phyloP scores from a whole-genome alignment of 2,797 vertebrate species.

The Syngnathus acus region DNA sequence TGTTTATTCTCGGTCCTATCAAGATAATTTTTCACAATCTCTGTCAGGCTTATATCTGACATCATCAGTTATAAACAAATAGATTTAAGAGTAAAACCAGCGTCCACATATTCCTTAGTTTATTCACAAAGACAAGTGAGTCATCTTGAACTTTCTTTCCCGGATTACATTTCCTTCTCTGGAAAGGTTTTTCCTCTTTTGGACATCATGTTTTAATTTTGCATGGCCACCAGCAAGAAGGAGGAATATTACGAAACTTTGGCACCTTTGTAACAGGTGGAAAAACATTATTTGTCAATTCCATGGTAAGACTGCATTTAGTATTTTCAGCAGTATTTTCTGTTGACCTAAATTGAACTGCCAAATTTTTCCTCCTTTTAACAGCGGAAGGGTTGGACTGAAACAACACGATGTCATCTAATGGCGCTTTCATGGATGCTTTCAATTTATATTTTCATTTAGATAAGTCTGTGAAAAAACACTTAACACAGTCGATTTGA shows the following conservation, averaged over 20 bases:
- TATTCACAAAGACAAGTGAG: not conserved
- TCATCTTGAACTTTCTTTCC: conserved; percentile 5
- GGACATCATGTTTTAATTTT: not conserved
- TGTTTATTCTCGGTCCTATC: not conserved
- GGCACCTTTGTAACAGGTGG: not conserved
- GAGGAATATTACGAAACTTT: not conserved
- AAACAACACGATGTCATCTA: not conserved
- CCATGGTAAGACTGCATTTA: not conserved
- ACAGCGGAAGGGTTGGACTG: not conserved
- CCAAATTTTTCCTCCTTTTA: not conserved
- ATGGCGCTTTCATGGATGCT: not conserved
- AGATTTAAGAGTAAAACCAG: not conserved
- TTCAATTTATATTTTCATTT: not conserved
- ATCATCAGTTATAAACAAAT: not conserved
- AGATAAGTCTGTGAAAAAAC: not conserved
- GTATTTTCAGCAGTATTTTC: not conserved
- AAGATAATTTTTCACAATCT: not conserved
- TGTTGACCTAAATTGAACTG: not conserved
- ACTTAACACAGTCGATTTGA: not conserved
- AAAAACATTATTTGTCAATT: not conserved
- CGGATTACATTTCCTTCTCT: not conserved
- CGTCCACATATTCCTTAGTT: not conserved
- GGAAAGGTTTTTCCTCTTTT: not conserved
- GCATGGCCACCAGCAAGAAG: not conserved
- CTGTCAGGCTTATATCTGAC: not conserved